Evolutionary conservation across 2,888 invertebrate genomes (phyloP).

Genomic region (Omphaloscelis lunosa): DNA sequence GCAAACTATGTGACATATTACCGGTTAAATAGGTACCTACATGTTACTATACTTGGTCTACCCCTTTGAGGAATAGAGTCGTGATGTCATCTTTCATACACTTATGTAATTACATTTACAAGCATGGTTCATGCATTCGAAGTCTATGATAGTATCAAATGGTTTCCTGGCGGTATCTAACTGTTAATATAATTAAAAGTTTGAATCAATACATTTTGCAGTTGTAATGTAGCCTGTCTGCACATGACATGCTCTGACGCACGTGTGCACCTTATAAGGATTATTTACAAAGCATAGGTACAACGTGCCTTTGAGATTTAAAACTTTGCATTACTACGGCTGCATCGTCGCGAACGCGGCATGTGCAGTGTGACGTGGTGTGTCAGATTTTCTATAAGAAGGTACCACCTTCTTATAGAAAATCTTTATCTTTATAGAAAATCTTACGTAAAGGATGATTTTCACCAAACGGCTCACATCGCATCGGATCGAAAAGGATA

Average conservation of each 20-base stretch:
- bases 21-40: too few relatives aligned
- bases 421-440: neutral
- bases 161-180: neutral
- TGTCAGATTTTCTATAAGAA: too few relatives aligned
- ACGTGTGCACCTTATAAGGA: conserved; percentile 15
- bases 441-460: neutral
- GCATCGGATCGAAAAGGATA: too few relatives aligned
- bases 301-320: conserved; percentile 34
- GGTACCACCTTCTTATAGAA: neutral
- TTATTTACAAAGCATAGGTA: conserved; percentile 23
- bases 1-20: neutral
- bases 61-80: neutral
- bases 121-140: neutral
- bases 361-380: neutral
- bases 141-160: neutral
- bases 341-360: neutral
- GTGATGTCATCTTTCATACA: neutral
- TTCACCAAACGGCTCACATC: too few relatives aligned
- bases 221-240: conserved; percentile 7
- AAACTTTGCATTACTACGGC: conserved; percentile 27
- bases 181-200: neutral
- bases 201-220: neutral
- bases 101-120: neutral
- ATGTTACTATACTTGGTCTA: neutral
- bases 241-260: conserved; percentile 31